Percentiles rank a stretch among this genome's conserved stretches.
phyloP scores from a whole-genome alignment of 2,888 invertebrate genomes.

The Cephus pygmeus region DNA sequence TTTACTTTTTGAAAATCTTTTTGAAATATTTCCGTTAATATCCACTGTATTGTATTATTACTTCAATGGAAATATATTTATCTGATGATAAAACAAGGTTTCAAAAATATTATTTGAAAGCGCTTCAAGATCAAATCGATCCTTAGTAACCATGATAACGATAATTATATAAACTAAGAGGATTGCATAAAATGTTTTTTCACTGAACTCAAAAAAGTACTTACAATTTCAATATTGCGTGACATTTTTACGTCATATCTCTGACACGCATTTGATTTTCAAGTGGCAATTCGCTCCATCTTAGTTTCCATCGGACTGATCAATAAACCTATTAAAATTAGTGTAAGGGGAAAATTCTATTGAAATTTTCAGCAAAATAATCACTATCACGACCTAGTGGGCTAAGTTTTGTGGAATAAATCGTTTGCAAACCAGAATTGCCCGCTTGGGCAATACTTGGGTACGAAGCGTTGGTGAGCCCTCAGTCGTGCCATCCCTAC shows the following conservation, averaged over 20 bases:
- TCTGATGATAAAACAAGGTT: no score
- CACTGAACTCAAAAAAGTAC: not conserved
- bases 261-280: not conserved
- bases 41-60: no score
- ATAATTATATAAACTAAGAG: no score
- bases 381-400: not conserved
- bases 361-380: not conserved
- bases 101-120: no score
- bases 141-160: no score
- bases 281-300: not conserved
- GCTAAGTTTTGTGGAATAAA: not conserved
- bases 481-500: not conserved
- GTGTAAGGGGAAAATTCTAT: not conserved
- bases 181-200: no score
- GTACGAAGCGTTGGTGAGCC: not conserved
- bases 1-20: no score
- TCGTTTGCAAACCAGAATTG: not conserved
- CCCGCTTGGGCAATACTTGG: not conserved
- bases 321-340: not conserved
- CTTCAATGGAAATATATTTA: no score
- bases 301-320: not conserved
- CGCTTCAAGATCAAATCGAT: no score
- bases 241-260: not conserved
- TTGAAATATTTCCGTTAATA: no score
- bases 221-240: not conserved